phyloP scores from a whole-genome alignment of 2,888 invertebrate species.

The Netelia inedita region DNA sequence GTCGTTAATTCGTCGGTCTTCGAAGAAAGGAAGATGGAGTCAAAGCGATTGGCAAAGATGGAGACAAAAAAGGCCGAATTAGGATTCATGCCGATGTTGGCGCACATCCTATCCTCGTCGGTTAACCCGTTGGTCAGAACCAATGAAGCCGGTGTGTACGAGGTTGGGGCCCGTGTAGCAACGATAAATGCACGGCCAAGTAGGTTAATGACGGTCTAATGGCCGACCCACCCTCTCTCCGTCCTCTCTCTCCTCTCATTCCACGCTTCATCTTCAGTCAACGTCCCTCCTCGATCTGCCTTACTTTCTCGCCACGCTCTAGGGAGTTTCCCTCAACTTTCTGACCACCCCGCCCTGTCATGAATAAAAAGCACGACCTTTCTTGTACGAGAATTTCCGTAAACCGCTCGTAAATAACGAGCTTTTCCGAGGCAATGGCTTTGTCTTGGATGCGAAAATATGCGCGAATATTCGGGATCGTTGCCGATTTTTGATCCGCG shows the following conservation, averaged over 20 bases:
- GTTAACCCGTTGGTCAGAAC: slow-evolving; percentile 70
- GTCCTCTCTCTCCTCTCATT: not conserved
- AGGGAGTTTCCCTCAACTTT: slow-evolving; percentile 52
- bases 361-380: slow-evolving; percentile 64
- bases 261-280: slow-evolving; percentile 29
- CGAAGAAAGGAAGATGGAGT: no score
- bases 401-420: slow-evolving; percentile 65
- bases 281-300: not conserved
- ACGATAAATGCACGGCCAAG: slow-evolving; percentile 68
- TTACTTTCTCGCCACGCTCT: slow-evolving; percentile 18
- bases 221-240: slow-evolving; percentile 17
- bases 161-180: slow-evolving; percentile 57
- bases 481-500: not conserved
- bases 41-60: no score
- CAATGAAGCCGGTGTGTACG: slow-evolving; percentile 58
- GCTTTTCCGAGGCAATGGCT: slow-evolving; percentile 24
- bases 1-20: no score
- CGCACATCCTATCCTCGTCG: slow-evolving; percentile 8
- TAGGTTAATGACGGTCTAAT: slow-evolving; percentile 72
- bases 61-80: slow-evolving; percentile 18
- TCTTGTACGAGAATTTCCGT: slow-evolving; percentile 41
- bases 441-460: not conserved
- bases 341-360: slow-evolving; percentile 53
- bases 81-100: slow-evolving; percentile 52
- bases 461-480: not conserved